phyloP scores from a whole-genome alignment of 1,140 invertebrate species.

The Aleiodes sp. region DNA sequence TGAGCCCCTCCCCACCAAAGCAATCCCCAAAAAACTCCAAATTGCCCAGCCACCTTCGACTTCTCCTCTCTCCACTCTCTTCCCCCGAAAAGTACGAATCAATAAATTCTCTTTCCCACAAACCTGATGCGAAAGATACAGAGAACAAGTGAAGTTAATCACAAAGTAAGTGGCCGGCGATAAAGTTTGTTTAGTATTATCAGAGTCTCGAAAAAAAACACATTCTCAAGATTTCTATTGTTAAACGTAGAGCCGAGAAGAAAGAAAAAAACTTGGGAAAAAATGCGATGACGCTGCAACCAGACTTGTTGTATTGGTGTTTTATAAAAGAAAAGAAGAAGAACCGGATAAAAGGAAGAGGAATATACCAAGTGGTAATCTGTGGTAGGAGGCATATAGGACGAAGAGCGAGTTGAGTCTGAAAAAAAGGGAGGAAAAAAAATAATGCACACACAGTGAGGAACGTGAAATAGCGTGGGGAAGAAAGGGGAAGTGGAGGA shows the following conservation, averaged over 20 bases:
- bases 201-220: neutral
- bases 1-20: too few relatives aligned
- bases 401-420: too few relatives aligned
- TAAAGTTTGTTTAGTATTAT: neutral
- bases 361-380: constrained; percentile 43
- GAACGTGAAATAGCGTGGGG: too few relatives aligned
- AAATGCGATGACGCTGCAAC: neutral
- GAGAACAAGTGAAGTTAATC: neutral
- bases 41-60: too few relatives aligned
- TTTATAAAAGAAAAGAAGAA: constrained; percentile 27
- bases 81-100: too few relatives aligned
- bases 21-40: too few relatives aligned
- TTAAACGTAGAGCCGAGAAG: too few relatives aligned
- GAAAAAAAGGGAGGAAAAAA: too few relatives aligned
- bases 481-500: too few relatives aligned
- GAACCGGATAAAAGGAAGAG: constrained; percentile 17
- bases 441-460: too few relatives aligned
- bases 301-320: neutral
- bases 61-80: too few relatives aligned
- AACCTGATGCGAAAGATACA: neutral
- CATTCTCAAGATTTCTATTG: neutral
- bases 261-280: neutral
- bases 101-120: too few relatives aligned
- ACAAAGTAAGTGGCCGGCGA: neutral
- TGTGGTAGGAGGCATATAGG: constrained; percentile 65